Percentiles rank a stretch among this genome's conserved stretches.
These are phyloP conservation scores for Glossosoma conforme DNA, from an alignment of 1,140 invertebrate species.

Conservation along the genomic window DNA sequence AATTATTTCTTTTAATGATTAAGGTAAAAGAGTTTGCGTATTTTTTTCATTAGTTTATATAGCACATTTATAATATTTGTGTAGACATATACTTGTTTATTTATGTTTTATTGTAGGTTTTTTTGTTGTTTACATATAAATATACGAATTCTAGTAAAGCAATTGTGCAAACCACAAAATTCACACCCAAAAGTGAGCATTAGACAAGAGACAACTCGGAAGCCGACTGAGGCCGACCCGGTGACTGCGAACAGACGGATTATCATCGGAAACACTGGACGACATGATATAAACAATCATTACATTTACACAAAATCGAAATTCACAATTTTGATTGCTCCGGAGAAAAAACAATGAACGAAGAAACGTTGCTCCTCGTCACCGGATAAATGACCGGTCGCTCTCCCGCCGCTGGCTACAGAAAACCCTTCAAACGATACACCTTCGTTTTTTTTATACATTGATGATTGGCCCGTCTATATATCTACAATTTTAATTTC, in stretches of 20 bases:
- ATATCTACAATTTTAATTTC: conserved; percentile 32
- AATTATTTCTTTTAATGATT: conserved; percentile 13
- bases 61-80: conserved; percentile 18
- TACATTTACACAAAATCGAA: too few species aligned
- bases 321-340: too few species aligned
- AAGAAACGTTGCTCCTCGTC: too few species aligned
- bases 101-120: conserved; percentile 5
- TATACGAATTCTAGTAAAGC: conserved; percentile 23
- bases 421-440: too few species aligned
- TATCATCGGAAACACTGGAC: too few species aligned
- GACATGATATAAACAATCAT: too few species aligned
- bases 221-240: background rate
- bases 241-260: background rate
- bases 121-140: conserved; percentile 5
- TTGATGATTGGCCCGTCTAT: conserved; percentile 20
- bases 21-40: conserved; percentile 10
- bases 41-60: conserved; percentile 12
- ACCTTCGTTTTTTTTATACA: too few species aligned
- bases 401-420: too few species aligned
- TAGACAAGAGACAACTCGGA: background rate
- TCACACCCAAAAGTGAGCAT: background rate
- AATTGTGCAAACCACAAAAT: conserved; percentile 20
- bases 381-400: too few species aligned
- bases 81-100: conserved; percentile 1
- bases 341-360: too few species aligned